phyloP scores from a whole-genome alignment of 2,113 vertebrate species.

The Alligator mississippiensis region DNA sequence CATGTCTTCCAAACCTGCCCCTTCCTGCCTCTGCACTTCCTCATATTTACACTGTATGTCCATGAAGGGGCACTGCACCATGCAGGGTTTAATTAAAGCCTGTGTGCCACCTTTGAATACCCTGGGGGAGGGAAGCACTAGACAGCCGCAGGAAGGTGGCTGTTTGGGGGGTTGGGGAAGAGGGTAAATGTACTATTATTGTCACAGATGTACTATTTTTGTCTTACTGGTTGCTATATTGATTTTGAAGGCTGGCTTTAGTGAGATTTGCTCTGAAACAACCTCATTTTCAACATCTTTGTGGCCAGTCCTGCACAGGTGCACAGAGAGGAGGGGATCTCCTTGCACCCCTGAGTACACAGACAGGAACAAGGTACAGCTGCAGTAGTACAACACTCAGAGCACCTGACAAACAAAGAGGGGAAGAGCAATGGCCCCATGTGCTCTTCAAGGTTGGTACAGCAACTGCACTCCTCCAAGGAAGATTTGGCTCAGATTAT shows the following conservation, averaged over 20 bases:
- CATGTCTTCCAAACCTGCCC: too few species aligned
- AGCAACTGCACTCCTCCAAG: slow-evolving; percentile 61
- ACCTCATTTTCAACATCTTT: background rate
- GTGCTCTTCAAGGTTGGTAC: slow-evolving; percentile 10
- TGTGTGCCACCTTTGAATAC: background rate
- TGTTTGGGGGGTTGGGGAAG: background rate
- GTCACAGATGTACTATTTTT: accelerated
- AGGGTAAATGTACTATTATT: background rate
- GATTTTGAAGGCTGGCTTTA: background rate
- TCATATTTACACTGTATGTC: background rate
- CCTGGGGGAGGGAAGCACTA: accelerated
- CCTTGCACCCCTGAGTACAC: background rate
- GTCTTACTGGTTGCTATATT: background rate
- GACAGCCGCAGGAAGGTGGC: too few species aligned
- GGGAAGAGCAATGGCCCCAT: slow-evolving; percentile 23
- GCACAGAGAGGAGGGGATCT: background rate
- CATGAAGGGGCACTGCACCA: background rate
- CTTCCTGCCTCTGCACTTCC: too few species aligned
- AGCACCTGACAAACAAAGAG: slow-evolving; percentile 19
- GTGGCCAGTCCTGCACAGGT: background rate
- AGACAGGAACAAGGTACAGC: background rate
- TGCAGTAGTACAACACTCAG: background rate
- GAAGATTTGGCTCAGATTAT: slow-evolving; percentile 62
- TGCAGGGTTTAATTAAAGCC: background rate
- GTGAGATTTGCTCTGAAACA: background rate